Conservation (phyloP, 2,113 vertebrate genomes). For the Neolamprologus tretocephalus region DNA sequence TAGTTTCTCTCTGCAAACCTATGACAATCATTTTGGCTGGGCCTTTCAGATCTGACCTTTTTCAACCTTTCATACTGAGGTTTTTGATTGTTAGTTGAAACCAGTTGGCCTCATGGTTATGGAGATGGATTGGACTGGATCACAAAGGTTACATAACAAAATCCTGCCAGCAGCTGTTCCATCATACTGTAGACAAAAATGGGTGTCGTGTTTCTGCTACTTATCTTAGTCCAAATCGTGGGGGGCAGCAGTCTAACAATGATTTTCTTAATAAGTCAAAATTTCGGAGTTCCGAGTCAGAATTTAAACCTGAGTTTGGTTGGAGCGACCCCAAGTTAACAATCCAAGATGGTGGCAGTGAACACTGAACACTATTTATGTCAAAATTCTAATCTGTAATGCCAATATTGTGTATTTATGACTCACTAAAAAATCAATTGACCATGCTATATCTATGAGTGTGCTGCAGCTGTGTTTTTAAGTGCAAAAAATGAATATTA, state of each 20-base stretch:
- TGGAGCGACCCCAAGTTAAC: background rate
- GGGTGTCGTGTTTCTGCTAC: background rate
- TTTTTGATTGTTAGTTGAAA: background rate
- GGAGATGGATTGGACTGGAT: background rate
- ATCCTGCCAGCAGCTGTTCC: background rate
- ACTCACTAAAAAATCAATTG: background rate
- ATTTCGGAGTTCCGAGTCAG: fast-evolving
- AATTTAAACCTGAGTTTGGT: fast-evolving
- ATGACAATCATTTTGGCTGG: slow-evolving; percentile 17
- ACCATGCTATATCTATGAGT: background rate
- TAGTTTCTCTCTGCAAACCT: background rate
- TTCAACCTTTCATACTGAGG: background rate
- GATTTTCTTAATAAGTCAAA: background rate
- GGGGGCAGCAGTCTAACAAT: background rate
- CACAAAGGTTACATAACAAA: background rate
- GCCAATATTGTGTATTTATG: background rate
- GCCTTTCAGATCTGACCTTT: slow-evolving; percentile 46
- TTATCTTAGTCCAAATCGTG: too few relatives aligned
- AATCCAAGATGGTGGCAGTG: background rate
- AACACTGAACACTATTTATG: background rate
- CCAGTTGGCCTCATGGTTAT: background rate
- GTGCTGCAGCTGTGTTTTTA: background rate
- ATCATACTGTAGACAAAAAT: background rate
- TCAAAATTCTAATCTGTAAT: background rate
- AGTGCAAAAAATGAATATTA: fast-evolving